Percentiles rank a stretch among this genome's conserved stretches.
Evolutionary conservation across 2,113 vertebrate species (phyloP).

Genomic region (Rhinoderma darwinii): DNA sequence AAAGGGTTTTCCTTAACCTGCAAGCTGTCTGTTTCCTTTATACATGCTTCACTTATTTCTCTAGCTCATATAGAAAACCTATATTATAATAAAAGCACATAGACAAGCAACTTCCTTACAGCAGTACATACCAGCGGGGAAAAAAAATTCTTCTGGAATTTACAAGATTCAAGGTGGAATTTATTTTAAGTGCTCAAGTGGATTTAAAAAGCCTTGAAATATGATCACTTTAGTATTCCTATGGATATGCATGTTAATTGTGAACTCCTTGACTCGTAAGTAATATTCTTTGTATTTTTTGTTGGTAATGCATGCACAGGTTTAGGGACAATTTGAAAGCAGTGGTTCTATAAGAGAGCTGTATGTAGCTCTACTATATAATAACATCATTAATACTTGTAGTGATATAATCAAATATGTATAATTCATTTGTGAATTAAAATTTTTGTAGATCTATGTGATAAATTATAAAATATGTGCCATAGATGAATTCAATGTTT

Average conservation of each 20-base stretch:
- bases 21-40: constrained; percentile 58
- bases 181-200: constrained; percentile 57
- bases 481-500: background rate
- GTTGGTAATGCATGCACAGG: constrained; percentile 31
- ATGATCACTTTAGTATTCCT: constrained; percentile 55
- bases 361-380: background rate
- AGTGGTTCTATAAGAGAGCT: background rate
- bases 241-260: constrained; percentile 58
- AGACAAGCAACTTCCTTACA: constrained; percentile 28
- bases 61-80: constrained; percentile 24
- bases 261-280: constrained; percentile 58
- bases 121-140: constrained; percentile 12
- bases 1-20: constrained; percentile 60
- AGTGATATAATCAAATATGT: background rate
- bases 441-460: background rate
- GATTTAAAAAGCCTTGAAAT: constrained; percentile 59
- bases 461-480: background rate
- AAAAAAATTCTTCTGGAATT: constrained; percentile 44
- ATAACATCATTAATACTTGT: background rate
- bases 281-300: constrained; percentile 48
- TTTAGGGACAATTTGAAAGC: constrained; percentile 10
- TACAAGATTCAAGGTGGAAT: constrained; percentile 57
- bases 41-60: constrained; percentile 52
- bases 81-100: constrained; percentile 24
- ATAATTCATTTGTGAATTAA: background rate